Evolutionary conservation across 1,140 invertebrate genomes (phyloP).

Genomic region (Apis laboriosa): DNA sequence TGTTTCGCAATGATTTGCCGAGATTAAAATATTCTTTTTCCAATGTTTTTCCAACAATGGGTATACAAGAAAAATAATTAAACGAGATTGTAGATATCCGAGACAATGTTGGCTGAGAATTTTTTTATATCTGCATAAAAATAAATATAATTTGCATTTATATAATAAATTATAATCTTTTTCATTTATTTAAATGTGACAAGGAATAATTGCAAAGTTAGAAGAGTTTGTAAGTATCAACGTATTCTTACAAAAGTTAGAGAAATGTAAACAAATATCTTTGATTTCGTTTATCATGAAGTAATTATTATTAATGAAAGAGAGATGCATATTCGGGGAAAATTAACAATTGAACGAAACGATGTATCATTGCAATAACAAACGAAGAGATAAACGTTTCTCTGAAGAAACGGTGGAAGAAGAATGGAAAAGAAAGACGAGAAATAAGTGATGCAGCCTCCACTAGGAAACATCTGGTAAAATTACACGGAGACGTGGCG

Average conservation of each 20-base stretch:
- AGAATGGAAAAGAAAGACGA: constrained; percentile 29
- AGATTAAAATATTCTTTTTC: background rate
- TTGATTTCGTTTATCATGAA: background rate
- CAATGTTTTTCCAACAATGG: background rate
- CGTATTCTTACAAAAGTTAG: no score
- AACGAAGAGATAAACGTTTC: constrained; percentile 18
- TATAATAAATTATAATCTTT: no score
- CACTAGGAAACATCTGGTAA: constrained; percentile 44
- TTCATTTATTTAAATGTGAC: no score
- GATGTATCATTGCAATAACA: background rate
- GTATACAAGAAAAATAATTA: no score
- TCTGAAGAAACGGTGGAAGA: background rate
- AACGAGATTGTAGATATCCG: no score
- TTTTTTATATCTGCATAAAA: no score
- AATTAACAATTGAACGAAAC: constrained; percentile 8
- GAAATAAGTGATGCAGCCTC: constrained; percentile 19
- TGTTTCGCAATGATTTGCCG: background rate
- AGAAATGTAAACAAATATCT: no score
- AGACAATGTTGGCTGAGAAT: no score
- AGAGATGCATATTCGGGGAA: background rate
- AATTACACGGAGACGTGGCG: constrained; percentile 50
- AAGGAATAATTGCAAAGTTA: no score
- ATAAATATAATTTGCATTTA: no score
- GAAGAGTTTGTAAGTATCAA: no score
- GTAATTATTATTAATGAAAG: background rate